Evolutionary conservation across 2,113 vertebrate genomes (phyloP).

Genomic region (Silurus glanis): DNA sequence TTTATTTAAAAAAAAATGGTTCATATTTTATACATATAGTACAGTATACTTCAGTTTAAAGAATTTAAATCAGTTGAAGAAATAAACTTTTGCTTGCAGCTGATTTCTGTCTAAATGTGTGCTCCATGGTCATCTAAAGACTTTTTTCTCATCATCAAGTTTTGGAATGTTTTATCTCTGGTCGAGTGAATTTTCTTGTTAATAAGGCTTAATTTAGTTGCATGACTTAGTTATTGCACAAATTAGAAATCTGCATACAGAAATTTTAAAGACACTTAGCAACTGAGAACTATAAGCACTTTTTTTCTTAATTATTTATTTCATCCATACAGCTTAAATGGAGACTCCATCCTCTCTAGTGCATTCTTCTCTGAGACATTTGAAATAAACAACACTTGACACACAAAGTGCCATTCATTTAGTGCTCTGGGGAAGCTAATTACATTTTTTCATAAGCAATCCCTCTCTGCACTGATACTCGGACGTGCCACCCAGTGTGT

Average conservation of each 20-base stretch:
- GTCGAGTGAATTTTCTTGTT: background rate
- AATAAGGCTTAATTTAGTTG: background rate
- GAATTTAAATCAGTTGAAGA: background rate
- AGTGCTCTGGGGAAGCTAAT: constrained; percentile 40
- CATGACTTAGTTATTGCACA: background rate
- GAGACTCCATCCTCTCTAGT: constrained; percentile 6
- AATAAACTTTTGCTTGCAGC: background rate
- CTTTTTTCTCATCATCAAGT: no score
- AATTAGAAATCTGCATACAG: no score
- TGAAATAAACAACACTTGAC: constrained; percentile 42
- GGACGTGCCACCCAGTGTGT: background rate
- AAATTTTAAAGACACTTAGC: background rate
- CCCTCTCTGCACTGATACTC: constrained; percentile 27
- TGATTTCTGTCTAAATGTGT: background rate
- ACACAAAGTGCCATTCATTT: constrained; percentile 47
- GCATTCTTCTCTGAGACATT: constrained; percentile 26
- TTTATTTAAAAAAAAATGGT: background rate
- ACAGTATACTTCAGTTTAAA: background rate
- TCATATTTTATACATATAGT: background rate
- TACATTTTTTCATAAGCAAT: constrained; percentile 36
- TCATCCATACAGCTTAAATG: background rate
- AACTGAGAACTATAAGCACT: background rate
- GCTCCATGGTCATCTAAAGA: background rate
- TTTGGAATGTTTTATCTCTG: background rate
- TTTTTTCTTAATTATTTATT: background rate